A percentile compares a stretch with the other conserved stretches of the same genome.
Evolutionary conservation across 2,113 vertebrate genomes (phyloP).

Genomic region (Indicator indicator): DNA sequence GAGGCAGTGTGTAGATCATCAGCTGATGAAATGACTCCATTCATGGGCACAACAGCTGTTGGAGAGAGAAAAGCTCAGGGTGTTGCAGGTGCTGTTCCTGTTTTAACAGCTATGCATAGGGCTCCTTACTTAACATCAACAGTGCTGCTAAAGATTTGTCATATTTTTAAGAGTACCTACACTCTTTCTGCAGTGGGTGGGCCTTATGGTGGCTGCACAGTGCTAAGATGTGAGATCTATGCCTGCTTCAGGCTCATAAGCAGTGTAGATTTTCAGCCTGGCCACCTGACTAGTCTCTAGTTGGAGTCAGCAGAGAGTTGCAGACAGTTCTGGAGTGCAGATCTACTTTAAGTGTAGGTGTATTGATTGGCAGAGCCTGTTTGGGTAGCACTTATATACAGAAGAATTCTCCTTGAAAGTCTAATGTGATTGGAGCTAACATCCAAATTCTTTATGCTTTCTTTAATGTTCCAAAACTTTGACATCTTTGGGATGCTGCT

Average conservation of each 20-base stretch:
- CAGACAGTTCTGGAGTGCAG: neutral
- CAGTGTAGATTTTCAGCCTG: neutral
- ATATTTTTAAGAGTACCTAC: neutral
- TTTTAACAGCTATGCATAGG: neutral
- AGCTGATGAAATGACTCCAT: neutral
- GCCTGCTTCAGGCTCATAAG: neutral
- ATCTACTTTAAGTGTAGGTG: neutral
- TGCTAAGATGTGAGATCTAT: neutral
- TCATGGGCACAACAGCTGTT: neutral
- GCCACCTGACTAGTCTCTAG: neutral
- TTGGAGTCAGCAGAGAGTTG: neutral
- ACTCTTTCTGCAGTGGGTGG: neutral
- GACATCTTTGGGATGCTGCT: neutral
- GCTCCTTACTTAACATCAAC: neutral
- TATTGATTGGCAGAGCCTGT: neutral
- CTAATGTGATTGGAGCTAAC: neutral
- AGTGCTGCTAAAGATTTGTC: neutral
- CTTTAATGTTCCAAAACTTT: neutral
- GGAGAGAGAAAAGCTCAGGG: neutral
- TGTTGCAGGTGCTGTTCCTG: neutral
- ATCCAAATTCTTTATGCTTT: neutral
- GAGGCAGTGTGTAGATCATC: neutral
- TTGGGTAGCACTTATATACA: neutral
- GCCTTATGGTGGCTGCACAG: neutral
- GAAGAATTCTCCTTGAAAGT: neutral